Base-by-base conservation (phyloP, 1,140 invertebrate species). In the Matsumurasca onukii region DNA sequence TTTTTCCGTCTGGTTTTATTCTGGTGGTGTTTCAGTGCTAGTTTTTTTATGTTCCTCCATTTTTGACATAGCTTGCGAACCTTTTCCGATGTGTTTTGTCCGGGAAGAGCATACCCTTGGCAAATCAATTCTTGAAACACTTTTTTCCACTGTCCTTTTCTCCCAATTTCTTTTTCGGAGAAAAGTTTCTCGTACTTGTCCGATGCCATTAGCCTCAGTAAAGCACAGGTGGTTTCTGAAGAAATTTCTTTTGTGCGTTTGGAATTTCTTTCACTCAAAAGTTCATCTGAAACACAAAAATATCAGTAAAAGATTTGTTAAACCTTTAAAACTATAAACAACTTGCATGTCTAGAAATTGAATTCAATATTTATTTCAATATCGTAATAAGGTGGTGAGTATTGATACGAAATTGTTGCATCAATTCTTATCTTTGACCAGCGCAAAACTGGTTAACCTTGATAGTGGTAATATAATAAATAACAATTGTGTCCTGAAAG, bases 31-130 rank as follows among this genome's bases (percentile, higher is more conserved):
- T 59, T 25, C 3, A 27, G 15, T 22, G 30, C 25, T 5, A 5
- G 13, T 29, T 24, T 59, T 27, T 59, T 59, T 27, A 59, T 59
- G 5, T 59, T 59, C 25, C 25, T 25, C 55, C 55, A 59, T 29
- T 27, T 59, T 24, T 59, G 55, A 27, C 13, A 59, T 13, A 59
- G 15, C 5, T 24, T 59, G 3, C 3, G 9, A 22, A 25, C 22
- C n/a, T 59, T 59, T 59, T 59, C 55, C n/a, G 25, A 12, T 29
- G 3, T 29, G 9, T 22, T 27, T 27, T 25, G 24, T 22, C 55
- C 55, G 9, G 22, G 22, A 27, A 59, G 13, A 5, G 12, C 22
- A 29, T 5, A 59, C n/a, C 55, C 55, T 29, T 29, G 22, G 13
- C 13, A 29, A 5, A 27, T 3, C 2, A 59, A 12, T 27, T 59